Base-by-base conservation (phyloP, 1,140 invertebrate genomes). In the Hestina assimilis region DNA sequence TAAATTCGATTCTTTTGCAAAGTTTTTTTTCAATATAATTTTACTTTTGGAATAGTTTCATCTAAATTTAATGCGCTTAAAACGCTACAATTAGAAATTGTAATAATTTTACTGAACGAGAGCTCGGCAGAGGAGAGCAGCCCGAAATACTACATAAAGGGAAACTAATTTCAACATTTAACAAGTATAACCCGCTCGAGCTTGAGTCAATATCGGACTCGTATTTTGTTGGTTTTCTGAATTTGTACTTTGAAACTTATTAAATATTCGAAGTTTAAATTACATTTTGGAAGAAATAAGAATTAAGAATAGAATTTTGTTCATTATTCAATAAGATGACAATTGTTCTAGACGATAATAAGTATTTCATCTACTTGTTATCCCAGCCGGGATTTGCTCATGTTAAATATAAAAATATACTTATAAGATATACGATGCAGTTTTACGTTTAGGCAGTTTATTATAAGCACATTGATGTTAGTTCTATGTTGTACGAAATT, bases 121-220 rank as follows among this genome's bases (percentile, higher is more conserved):
- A 41, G 38, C 17, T 48, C 33, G 35, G n/a, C 24, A 45, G 41
- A 26, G n/a, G 20, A 17, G 12, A 45, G 24, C 24, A 7, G 14
- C n/a, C 38, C 24, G 17, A 52, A 52, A 42, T 29, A 41, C 35
- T 52, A 21, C 38, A 38, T 41, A 21, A 42, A 42, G 21, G 15
- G 23, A 52, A 52, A 42, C 48, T 42, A 52, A 52, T 52, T 52
- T 52, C 35, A 41, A 29, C 15, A 52, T 52, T 57, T 57, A 48
- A 48, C 38, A 57, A 47, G 52, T 45, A 28, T 59, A 63, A 56
- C 14, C 17, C 20, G 35, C 12, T 40, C 6, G 47, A 41, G 48
- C 48, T 52, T 41, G 38, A 52, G 35, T 52, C 38, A 52, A 52
- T 41, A 52, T 42, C 38, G 48, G 35, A 52, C 38, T 52, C 38